Base-by-base conservation (phyloP, 1,140 invertebrate genomes). In the Heliothis subflexa region DNA sequence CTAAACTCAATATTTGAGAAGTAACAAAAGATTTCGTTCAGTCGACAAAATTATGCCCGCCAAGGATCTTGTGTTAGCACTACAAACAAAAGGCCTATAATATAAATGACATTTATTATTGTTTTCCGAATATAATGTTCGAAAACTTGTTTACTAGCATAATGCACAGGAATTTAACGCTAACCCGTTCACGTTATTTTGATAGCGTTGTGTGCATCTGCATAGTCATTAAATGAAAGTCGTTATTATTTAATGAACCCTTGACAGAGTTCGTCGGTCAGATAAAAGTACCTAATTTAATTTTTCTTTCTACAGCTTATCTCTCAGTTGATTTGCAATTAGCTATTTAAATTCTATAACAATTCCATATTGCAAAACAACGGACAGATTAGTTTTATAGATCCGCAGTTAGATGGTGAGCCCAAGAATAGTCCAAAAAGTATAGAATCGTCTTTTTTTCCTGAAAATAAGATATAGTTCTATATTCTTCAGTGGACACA, bases 1-100 rank as follows among this genome's bases (percentile, higher is more conserved):
- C 59, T 45, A 64, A 45, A 64, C n/a, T 64, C 62, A 66, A 64
- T 64, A 64, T 64, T 64, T 64, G 40, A 64, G 40, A n/a, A 64
- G 16, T 47, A 64, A 64, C 62, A 66, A 66, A 66, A 47, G 62
- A 47, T 64, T 47, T 47, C 45, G n/a, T 47, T 45, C 16, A 66
- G 62, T 21, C 11, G 62, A 66, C 40, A 66, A 66, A 66, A 66
- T 66, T 49, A 66, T 66, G 62, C 62, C 62, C 11, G 11, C 40
- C n/a, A 1, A 66, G 16, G 40, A 40, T 47, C 18, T 18, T 66
- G 62, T 47, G 40, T 47, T 47, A 66, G 40, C 62, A 66, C 40
- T 47, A 66, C 40, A 66, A 66, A 66, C 62, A 64, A 64, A 13
- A 5, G n/a, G n/a, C 62, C 62, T 66, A 47, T 45, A 64, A 40